These are phyloP conservation scores for Aurelia sp. DNA, from an alignment of 30 jellyfish, hydroid and myxozoan species.

Conservation along the genomic window DNA sequence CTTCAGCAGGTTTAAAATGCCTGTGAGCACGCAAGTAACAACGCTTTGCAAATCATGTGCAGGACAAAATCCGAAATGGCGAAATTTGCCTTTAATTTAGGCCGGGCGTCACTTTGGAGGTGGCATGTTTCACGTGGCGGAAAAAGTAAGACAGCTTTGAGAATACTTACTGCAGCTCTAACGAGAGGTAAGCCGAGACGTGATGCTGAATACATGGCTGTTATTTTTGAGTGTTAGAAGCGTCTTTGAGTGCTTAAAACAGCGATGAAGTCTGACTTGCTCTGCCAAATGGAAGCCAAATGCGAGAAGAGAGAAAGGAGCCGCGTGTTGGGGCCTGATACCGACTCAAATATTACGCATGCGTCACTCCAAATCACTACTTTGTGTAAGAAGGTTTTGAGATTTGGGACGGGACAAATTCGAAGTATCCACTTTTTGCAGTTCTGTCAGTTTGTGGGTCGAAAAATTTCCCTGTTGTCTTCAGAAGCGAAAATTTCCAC, in stretches of 20 bases:
- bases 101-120: no score
- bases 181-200: conserved; percentile 71
- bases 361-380: conserved; percentile 33
- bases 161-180: conserved; percentile 73
- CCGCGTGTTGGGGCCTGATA: conserved; percentile 77
- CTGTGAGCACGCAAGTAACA: no score
- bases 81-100: no score
- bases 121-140: background rate
- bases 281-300: conserved; percentile 46
- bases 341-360: conserved; percentile 30
- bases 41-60: no score
- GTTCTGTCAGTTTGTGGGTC: no score
- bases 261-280: conserved; percentile 25
- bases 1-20: no score
- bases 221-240: background rate
- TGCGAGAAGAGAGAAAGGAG: conserved; percentile 63
- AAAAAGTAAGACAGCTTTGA: background rate
- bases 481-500: no score
- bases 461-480: no score
- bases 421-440: background rate
- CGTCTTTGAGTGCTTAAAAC: conserved; percentile 16
- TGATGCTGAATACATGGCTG: conserved; percentile 73
- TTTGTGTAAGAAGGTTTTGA: conserved; percentile 1
- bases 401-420: conserved; percentile 50
- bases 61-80: no score